phyloP scores from a whole-genome alignment of 2,797 vertebrate species.

The Loris lydekkerianus region DNA sequence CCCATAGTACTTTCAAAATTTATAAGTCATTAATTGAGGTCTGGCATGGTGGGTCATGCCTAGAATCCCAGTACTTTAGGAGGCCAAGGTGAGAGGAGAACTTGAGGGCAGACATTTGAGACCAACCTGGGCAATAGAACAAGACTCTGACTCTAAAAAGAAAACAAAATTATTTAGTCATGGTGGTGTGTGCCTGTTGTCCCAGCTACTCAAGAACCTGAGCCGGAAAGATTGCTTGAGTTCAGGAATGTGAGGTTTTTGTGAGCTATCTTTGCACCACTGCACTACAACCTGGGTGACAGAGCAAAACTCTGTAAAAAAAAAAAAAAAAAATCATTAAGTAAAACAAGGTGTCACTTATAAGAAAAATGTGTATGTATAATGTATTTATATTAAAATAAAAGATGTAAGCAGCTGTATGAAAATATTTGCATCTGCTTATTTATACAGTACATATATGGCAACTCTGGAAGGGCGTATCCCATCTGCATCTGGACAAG shows the following conservation, averaged over 20 bases:
- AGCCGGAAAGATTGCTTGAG: not conserved
- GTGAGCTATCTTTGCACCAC: not conserved
- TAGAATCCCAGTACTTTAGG: not conserved
- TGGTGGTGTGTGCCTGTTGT: not conserved
- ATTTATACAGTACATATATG: no score
- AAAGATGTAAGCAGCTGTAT: not conserved
- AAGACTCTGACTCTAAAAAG: not conserved
- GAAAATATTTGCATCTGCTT: not conserved
- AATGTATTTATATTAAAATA: slow-evolving; percentile 26
- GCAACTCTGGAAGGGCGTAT: not conserved
- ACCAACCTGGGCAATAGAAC: not conserved
- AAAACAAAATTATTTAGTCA: not conserved
- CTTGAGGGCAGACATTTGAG: not conserved
- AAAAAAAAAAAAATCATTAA: not conserved
- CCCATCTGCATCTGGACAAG: not conserved
- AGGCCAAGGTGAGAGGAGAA: not conserved
- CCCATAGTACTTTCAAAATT: no score
- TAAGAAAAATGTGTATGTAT: not conserved
- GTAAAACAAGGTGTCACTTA: not conserved
- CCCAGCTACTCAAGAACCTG: not conserved
- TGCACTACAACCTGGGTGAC: not conserved
- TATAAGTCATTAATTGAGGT: not conserved
- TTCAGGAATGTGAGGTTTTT: not conserved
- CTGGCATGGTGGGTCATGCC: not conserved
- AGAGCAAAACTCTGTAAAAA: not conserved